These are phyloP conservation scores for Colinus virginianus DNA, from an alignment of 2,113 vertebrate genomes.

Conservation along the genomic window DNA sequence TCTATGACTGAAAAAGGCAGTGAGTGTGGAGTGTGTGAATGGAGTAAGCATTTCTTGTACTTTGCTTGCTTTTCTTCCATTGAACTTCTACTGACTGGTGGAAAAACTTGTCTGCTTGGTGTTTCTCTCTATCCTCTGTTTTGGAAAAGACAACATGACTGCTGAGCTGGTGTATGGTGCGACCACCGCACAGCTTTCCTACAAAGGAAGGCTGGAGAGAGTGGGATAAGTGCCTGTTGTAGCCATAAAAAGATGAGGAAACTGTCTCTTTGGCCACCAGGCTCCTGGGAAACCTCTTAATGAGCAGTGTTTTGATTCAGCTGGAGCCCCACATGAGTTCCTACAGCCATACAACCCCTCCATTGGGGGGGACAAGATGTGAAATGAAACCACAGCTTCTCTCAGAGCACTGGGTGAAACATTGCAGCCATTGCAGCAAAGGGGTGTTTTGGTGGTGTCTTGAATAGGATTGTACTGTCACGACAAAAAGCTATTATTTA, in stretches of 20 bases:
- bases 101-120: background rate
- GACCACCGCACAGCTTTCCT: background rate
- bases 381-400: background rate
- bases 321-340: background rate
- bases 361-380: background rate
- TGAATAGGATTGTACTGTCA: background rate
- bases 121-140: background rate
- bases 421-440: background rate
- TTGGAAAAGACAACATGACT: accelerated
- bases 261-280: background rate
- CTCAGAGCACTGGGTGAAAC: background rate
- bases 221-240: background rate
- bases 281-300: background rate
- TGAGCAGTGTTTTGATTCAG: slow-evolving; percentile 26
- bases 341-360: background rate
- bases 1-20: background rate
- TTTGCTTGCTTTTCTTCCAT: background rate
- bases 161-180: background rate
- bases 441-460: background rate
- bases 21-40: background rate
- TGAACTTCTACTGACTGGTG: accelerated
- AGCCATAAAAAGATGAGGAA: background rate
- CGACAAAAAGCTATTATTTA: background rate
- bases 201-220: background rate
- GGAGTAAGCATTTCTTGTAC: background rate